phyloP scores from a whole-genome alignment of 1,140 invertebrate species.

The Drosophila insularis region DNA sequence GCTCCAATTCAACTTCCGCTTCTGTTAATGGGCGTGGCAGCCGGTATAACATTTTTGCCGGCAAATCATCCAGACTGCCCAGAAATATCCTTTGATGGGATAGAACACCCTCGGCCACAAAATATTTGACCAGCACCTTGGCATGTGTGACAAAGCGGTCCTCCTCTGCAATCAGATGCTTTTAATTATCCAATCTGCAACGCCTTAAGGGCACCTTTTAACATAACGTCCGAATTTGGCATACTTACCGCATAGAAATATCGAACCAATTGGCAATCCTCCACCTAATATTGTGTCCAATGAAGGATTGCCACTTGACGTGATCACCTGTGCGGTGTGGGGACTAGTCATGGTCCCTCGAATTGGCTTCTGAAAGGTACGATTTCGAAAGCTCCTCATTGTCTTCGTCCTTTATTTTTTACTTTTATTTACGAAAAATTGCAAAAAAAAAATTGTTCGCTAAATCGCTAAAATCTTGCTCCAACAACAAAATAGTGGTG shows the following conservation, averaged over 20 bases:
- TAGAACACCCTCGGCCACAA: conserved; percentile 90
- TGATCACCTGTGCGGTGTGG: conserved; percentile 87
- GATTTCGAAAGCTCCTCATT: conserved; percentile 82
- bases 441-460: background rate
- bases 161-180: conserved; percentile 86
- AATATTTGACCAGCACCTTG: conserved; percentile 90
- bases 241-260: conserved; percentile 84
- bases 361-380: conserved; percentile 82
- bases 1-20: conserved; percentile 50
- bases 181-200: conserved; percentile 6
- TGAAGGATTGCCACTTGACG: conserved; percentile 88
- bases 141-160: conserved; percentile 90
- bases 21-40: conserved; percentile 82
- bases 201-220: background rate
- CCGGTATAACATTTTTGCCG: conserved; percentile 84
- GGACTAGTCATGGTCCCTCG: conserved; percentile 86
- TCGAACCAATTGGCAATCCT: conserved; percentile 85
- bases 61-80: conserved; percentile 88
- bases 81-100: conserved; percentile 88
- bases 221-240: no score
- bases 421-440: background rate
- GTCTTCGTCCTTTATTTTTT: conserved; percentile 24
- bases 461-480: background rate
- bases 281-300: conserved; percentile 87
- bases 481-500: conserved; percentile 1